Base-by-base conservation (phyloP, 2,113 vertebrate species). In the Scophthalmus maximus region DNA sequence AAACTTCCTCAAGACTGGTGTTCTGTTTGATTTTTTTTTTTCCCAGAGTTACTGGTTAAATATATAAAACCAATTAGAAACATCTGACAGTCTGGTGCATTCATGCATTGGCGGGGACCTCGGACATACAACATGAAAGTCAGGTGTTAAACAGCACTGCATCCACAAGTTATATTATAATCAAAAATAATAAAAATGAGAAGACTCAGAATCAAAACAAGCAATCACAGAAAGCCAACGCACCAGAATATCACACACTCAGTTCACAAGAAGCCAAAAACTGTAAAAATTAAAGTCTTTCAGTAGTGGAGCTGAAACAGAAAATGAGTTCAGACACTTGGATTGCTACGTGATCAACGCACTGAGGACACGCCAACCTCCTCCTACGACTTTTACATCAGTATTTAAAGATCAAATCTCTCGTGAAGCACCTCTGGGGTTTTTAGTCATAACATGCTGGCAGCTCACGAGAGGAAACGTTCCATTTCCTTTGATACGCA, bases 401-500 rank as follows among this genome's bases (percentile, higher is more conserved):
- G 56, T 80, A 79, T 84, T 78, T 76, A 63, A 58, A 79, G 62
- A 79, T 56, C 1, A 26, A 82, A 86, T 84, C 68, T 59, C 42
- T 59, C 18, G 29, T 55, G 50, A 68, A 74, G 52, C 8, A 5
- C 17, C 47, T 77, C 65, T 76, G 80, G 79, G 77, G 76, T 84
- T 83, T 88, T 69, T 15, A 26, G 7, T 23, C 55, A 72, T 74
- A 67, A 6, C 56, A 20, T 15, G 12, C 50, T 2, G 9, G 30
- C 26, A 11, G 51, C 4, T 22, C 51, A 27, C 0, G 30, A 82
- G 63, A 83, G 81, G 84, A 88, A 84, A 57, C 3, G 38, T 67
- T 79, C 67, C 74, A 85, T 84, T 91, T 93, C 87, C 87, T 85
- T 87, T 81, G 26, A 76, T 14, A 59, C 12, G 32, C 44, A 46